Percentiles rank a stretch among this genome's conserved stretches.
Evolutionary conservation across 2,797 vertebrate species (phyloP).

Genomic region (Pogoniulus pusillus): DNA sequence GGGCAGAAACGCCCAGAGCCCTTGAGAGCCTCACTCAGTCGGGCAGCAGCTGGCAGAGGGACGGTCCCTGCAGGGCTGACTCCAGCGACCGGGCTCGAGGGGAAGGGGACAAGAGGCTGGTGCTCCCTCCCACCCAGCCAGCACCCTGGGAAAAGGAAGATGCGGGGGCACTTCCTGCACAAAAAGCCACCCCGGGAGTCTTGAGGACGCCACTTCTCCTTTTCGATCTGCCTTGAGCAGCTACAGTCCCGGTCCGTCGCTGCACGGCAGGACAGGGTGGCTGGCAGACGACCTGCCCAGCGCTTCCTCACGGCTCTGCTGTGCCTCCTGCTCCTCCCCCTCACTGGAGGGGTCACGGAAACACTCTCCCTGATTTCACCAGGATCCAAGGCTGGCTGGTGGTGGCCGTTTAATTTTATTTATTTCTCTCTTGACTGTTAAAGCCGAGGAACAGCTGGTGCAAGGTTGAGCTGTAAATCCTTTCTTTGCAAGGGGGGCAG

Average conservation of each 20-base stretch:
- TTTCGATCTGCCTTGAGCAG: not conserved
- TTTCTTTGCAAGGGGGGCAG: slow-evolving; percentile 60
- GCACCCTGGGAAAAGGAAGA: not conserved
- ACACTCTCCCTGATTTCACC: slow-evolving; percentile 60
- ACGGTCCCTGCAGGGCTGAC: not conserved
- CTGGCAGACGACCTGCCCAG: not conserved
- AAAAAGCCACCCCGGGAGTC: not conserved
- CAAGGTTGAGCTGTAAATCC: slow-evolving; percentile 77
- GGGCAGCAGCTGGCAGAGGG: not conserved
- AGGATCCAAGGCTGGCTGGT: slow-evolving; percentile 22
- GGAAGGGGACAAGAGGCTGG: not conserved
- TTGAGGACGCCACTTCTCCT: slow-evolving; percentile 31
- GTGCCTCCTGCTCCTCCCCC: not conserved
- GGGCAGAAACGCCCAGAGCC: not conserved
- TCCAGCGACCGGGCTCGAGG: not conserved
- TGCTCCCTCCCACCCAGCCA: not conserved
- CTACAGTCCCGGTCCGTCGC: not conserved
- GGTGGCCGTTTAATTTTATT: slow-evolving; percentile 70
- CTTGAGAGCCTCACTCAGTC: not conserved
- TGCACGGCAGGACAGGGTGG: not conserved
- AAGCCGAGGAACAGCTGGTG: slow-evolving; percentile 73
- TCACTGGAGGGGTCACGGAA: not conserved
- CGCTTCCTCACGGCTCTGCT: not conserved
- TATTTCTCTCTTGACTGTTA: slow-evolving; percentile 71
- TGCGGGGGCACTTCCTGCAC: not conserved